These are phyloP conservation scores for Cyanoramphus novaezelandiae DNA, from an alignment of 2,113 vertebrate genomes.

Conservation along the genomic window DNA sequence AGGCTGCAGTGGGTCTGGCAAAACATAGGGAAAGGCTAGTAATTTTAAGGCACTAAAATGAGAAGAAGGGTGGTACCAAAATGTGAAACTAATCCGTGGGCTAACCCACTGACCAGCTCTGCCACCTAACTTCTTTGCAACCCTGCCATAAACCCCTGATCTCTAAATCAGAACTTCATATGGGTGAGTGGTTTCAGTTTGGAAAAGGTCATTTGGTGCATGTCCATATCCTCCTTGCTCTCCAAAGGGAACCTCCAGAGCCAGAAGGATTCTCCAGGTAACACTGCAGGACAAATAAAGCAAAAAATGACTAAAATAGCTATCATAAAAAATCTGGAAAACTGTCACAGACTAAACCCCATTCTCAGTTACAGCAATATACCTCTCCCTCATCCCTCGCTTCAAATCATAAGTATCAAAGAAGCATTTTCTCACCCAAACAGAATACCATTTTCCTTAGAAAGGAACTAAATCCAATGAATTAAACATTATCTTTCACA, in stretches of 20 bases:
- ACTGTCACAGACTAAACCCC: neutral
- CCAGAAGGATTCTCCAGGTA: neutral
- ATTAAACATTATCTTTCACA: constrained; percentile 70
- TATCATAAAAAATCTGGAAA: constrained; percentile 38
- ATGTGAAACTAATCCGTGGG: neutral
- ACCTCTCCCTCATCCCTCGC: constrained; percentile 37
- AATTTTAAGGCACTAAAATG: neutral
- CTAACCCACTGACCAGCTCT: neutral
- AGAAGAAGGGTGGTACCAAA: neutral
- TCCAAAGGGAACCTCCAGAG: neutral
- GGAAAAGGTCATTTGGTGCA: rapidly evolving
- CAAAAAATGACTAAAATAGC: neutral
- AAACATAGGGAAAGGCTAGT: neutral
- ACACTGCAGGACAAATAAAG: neutral
- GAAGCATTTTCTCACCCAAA: constrained; percentile 70
- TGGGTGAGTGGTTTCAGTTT: rapidly evolving
- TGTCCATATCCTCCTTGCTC: neutral
- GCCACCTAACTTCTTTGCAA: neutral
- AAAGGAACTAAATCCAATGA: constrained; percentile 64
- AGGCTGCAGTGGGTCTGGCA: neutral
- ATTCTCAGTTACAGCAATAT: neutral
- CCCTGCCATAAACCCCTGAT: neutral
- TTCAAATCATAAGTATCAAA: constrained; percentile 71
- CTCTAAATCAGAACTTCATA: neutral
- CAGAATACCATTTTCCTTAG: constrained; percentile 64